Evolutionary conservation across 2,113 vertebrate genomes (phyloP).

Genomic region (Ranitomeya variabilis): DNA sequence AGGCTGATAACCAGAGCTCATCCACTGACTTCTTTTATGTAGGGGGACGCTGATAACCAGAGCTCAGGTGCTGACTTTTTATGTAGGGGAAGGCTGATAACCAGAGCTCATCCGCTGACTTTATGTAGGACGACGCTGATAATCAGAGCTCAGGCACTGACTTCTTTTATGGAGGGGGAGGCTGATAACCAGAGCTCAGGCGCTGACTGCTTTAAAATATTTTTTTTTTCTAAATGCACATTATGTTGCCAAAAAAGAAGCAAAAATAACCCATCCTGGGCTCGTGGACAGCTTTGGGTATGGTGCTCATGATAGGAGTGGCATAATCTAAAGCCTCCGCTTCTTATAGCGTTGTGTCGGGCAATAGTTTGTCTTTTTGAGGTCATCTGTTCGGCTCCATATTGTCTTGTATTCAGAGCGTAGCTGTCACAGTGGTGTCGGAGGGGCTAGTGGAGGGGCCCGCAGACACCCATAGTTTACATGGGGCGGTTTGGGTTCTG

Average conservation of each 20-base stretch:
- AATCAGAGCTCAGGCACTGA: too few species aligned
- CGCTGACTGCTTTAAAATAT: background rate
- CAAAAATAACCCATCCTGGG: background rate
- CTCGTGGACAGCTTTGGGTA: background rate
- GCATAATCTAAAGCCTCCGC: background rate
- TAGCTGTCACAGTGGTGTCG: background rate
- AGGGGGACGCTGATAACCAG: too few species aligned
- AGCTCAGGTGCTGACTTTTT: too few species aligned
- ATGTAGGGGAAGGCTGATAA: too few species aligned
- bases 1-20: too few species aligned
- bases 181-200: background rate
- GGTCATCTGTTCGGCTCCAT: background rate
- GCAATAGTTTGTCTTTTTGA: background rate
- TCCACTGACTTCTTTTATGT: too few species aligned
- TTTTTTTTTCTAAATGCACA: background rate
- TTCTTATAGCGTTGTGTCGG: background rate
- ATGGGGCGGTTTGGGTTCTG: slow-evolving; percentile 26
- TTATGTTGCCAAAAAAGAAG: slow-evolving; percentile 19
- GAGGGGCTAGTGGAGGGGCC: slow-evolving; percentile 60
- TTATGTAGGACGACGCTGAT: background rate
- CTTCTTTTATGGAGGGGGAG: background rate
- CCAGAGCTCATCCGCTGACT: too few species aligned
- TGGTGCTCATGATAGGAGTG: background rate
- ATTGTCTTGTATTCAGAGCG: background rate
- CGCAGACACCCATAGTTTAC: slow-evolving; percentile 74